Base-by-base conservation (phyloP, 2,113 vertebrate genomes). In the Alligator sinensis region DNA sequence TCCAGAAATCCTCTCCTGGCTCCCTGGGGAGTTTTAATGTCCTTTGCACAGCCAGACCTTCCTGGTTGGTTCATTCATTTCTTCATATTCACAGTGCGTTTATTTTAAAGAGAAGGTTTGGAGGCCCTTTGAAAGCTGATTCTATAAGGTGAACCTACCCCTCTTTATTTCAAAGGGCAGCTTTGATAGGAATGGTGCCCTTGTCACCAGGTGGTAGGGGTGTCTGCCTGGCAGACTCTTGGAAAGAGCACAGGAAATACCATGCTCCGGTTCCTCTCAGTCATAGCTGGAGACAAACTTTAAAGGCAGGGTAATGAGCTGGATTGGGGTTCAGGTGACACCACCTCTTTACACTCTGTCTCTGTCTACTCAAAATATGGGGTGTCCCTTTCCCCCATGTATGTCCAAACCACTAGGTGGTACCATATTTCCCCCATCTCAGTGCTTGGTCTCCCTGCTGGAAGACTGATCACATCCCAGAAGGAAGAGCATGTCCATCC, bases 11-110 rank as follows among this genome's bases (percentile, higher is more conserved):
- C 9, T 0, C 47, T 62, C 57, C 34, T 82, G 16, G 7, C 17
- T 63, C 68, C 1, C 60, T 64, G 75, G 68, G 80, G 47, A 58
- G 77, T 62, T 64, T 74, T 0, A 18, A 84, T 84, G 92, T 61
- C 77, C n/a, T 82, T 78, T 21, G 0, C 0, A 57, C 87, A 47
- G 64, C 27, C 5, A 0, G 1, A 0, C 30, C 34, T 1, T 38
- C 34, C 77, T 80, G 88, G 59, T 34, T 38, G 24, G 60, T 22
- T n/a, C 82, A 64, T 90, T 90, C 82, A 80, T 78, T 25, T 60
- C 59, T 85, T 74, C 57, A 79, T 72, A 80, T 75, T 75, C 88
- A 80, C 64, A 70, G 76, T 61, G 25, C 66, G 62, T 78, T 75
- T 38, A 30, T 57, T 55, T 27, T 6, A 75, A 62, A 30, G 55